These are phyloP conservation scores for Metopolophium dirhodum DNA, from an alignment of 1,140 invertebrate species.

Conservation along the genomic window DNA sequence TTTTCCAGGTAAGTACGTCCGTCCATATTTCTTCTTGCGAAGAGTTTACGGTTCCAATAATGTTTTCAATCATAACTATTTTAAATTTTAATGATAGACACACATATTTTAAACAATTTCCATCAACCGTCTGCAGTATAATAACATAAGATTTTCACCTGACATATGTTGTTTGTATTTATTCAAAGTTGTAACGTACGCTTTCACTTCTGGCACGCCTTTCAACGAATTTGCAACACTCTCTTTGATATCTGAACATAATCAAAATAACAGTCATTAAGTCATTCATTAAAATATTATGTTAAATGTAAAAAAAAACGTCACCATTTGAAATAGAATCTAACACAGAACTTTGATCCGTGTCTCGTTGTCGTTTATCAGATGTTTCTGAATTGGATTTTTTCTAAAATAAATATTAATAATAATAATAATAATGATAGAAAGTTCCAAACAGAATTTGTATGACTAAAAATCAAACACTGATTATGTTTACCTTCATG, in stretches of 20 bases:
- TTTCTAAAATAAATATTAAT: neutral
- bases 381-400: neutral
- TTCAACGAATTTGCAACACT: fast-evolving
- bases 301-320: neutral
- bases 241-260: neutral
- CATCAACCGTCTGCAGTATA: neutral
- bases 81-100: neutral
- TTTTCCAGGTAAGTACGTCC: neutral
- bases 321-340: neutral
- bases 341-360: neutral
- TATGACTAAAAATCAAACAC: neutral
- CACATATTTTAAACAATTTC: neutral
- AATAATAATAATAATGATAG: neutral
- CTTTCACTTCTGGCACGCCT: neutral
- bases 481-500: neutral
- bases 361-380: neutral
- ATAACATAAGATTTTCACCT: neutral
- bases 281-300: neutral
- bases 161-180: neutral
- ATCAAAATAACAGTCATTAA: neutral
- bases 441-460: neutral
- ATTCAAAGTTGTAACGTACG: neutral
- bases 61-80: conserved; percentile 20
- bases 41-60: neutral
- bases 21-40: neutral